Evolutionary conservation across 2,888 invertebrate genomes (phyloP).

Genomic region (Parnassius apollo): DNA sequence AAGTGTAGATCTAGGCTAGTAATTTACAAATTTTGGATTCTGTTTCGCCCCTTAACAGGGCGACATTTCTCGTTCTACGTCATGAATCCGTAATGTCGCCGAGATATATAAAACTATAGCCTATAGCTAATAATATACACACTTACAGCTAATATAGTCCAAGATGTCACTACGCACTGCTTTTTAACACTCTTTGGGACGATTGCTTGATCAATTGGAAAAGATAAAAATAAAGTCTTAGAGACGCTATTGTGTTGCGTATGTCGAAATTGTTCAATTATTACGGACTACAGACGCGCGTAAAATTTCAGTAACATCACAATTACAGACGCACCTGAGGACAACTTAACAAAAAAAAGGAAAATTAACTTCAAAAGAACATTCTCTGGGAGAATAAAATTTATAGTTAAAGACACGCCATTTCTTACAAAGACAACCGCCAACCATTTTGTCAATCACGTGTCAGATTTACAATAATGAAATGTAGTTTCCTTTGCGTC

Average conservation of each 20-base stretch:
- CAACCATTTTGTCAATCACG: background rate
- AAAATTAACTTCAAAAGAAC: background rate
- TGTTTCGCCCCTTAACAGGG: constrained; percentile 31
- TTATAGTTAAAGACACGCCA: background rate
- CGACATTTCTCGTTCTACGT: background rate
- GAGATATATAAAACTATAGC: constrained; percentile 51
- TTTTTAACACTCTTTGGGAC: constrained; percentile 35
- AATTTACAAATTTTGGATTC: constrained; percentile 60
- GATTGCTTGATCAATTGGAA: constrained; percentile 17
- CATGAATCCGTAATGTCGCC: constrained; percentile 27
- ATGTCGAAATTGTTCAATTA: background rate
- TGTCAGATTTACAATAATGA: too few species aligned
- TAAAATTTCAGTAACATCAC: background rate
- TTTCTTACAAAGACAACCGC: background rate
- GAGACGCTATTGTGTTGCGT: background rate
- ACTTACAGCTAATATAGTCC: constrained; percentile 57
- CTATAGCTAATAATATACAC: constrained; percentile 63
- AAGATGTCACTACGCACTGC: constrained; percentile 64
- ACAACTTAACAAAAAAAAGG: background rate
- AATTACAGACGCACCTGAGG: background rate
- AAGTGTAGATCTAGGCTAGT: constrained; percentile 53
- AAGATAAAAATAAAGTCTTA: background rate
- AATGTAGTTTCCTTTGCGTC: too few species aligned
- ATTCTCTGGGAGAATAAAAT: background rate
- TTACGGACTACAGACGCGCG: background rate